Percentiles rank a stretch among this genome's conserved stretches.
Conservation (phyloP, 2,797 vertebrate genomes). For the Denticeps clupeoides region DNA sequence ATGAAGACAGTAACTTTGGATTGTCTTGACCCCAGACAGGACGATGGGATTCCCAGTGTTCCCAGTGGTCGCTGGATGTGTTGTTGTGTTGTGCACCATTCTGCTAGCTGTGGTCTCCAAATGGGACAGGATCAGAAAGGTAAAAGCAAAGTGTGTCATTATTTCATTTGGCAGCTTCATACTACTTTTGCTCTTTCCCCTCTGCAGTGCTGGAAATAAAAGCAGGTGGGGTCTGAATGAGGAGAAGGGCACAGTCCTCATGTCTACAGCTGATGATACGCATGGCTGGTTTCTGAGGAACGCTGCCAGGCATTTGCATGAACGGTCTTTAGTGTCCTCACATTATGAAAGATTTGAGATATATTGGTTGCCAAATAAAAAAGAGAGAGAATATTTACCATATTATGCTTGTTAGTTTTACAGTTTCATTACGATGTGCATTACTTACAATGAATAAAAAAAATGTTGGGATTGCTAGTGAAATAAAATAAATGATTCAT, state of each 20-base stretch:
- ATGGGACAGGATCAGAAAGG: slow-evolving; percentile 38
- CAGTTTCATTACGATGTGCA: no score
- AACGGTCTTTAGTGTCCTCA: no score
- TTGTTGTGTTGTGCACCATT: slow-evolving; percentile 43
- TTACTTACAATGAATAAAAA: no score
- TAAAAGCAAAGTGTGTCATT: no score
- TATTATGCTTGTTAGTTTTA: no score
- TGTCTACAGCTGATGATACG: neutral
- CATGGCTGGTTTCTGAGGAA: no score
- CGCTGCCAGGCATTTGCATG: no score
- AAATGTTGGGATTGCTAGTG: neutral
- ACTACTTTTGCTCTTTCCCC: no score
- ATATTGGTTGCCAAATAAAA: no score
- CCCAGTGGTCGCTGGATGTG: slow-evolving; percentile 45
- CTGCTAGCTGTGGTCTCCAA: slow-evolving; percentile 52
- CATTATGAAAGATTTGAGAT: no score
- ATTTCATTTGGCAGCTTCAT: no score
- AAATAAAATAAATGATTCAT: slow-evolving; percentile 7
- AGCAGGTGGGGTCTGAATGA: neutral
- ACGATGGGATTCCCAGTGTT: slow-evolving; percentile 38
- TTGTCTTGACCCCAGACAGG: slow-evolving; percentile 42
- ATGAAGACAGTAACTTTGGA: neutral
- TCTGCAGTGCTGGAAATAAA: slow-evolving; percentile 1
- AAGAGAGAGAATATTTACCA: no score
- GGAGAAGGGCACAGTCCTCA: neutral